A percentile compares a stretch with the other conserved stretches of the same genome.
phyloP scores from a whole-genome alignment of 2,888 invertebrate species.

The Rotaria macrura region DNA sequence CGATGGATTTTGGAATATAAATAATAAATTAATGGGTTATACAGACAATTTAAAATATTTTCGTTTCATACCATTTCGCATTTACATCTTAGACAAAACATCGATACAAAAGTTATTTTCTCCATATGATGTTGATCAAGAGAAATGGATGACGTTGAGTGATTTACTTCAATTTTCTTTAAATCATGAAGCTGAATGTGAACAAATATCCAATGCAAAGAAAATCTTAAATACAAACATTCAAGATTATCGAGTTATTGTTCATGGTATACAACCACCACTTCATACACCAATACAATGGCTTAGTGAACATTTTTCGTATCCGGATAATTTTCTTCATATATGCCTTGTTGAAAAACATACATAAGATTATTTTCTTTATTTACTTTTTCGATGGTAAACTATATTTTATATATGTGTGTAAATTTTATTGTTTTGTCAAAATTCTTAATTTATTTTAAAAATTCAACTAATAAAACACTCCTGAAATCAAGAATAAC shows the following conservation, averaged over 20 bases:
- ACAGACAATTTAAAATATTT: conserved; percentile 65
- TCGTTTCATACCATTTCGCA: conserved; percentile 73
- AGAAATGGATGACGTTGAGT: conserved; percentile 61
- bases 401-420: background rate
- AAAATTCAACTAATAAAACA: too few relatives aligned
- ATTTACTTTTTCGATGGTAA: background rate
- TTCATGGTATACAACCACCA: conserved; percentile 76
- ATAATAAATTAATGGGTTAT: conserved; percentile 81
- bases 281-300: conserved; percentile 81
- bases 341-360: conserved; percentile 48
- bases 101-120: conserved; percentile 66
- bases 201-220: background rate
- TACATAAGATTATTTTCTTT: background rate
- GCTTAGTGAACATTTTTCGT: conserved; percentile 92
- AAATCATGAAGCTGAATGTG: conserved; percentile 48
- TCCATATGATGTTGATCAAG: conserved; percentile 59
- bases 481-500: too few relatives aligned
- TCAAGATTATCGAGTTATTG: conserved; percentile 15
- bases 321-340: conserved; percentile 96
- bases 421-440: background rate
- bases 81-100: conserved; percentile 58
- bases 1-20: conserved; percentile 97
- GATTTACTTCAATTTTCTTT: conserved; percentile 56
- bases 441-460: background rate
- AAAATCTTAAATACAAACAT: background rate